Base-by-base conservation (phyloP, 2,797 vertebrate genomes). In the Tragopan temminckii region DNA sequence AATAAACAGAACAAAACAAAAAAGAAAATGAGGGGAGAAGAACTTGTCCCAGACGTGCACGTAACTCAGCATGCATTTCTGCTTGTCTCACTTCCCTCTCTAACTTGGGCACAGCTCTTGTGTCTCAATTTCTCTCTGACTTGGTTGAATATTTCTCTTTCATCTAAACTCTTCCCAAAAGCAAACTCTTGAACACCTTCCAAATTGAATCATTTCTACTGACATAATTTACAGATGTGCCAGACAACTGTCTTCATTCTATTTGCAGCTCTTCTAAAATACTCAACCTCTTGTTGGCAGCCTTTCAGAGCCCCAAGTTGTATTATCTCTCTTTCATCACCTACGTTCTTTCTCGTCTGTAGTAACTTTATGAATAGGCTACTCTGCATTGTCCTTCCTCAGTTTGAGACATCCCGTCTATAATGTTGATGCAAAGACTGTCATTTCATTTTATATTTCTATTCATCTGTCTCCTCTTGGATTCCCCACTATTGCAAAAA, bases 1-100 rank as follows among this genome's bases (percentile, higher is more conserved):
- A 95, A 97, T 86, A 68, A 92, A 75, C 10, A 77, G 63, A 59
- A 80, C 8, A 79, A 67, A 72, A 36, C 16, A 33, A 57, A 19
- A 29, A 48, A 4, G 43, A 81, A 23, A 0, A 12, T 80, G 38
- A 91, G 69, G 31, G 19, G 36, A 75, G 31, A 52, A 59, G 20
- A 38, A 53, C 43, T 83, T 66, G 17, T 57, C 27, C 40, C 57
- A 13, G 46, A 70, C 14, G 17, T 12, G 16, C 42, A 16, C 12
- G 7, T 42, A 48, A 67, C 14, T 77, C 24, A 27, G 29, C 21
- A 31, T 19, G 25, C 53, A 38, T 63, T 59, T 88, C 48, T 75
- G 79, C 38, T 63, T 46, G 20, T 72, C 50, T 87, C 20, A 0
- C 20, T 79, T 76, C 69, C 33, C 18, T 29, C 43, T 70, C 63